These are phyloP conservation scores for Chrysoperla carnea DNA, from an alignment of 1,140 invertebrate species.

Conservation along the genomic window DNA sequence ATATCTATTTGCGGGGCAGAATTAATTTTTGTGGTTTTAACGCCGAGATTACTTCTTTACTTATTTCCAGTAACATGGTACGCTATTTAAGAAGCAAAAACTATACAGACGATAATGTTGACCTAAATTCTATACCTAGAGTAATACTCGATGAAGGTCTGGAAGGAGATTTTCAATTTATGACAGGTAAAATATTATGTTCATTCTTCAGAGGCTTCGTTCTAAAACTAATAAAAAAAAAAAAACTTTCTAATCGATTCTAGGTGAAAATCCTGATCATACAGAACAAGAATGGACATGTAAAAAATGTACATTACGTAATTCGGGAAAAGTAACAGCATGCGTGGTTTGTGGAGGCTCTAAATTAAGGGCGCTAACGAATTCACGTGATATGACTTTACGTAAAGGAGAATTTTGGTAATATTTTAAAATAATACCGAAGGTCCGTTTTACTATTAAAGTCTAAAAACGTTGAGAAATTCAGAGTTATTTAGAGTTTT, in stretches of 20 bases:
- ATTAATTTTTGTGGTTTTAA: too few relatives aligned
- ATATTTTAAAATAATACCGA: not conserved
- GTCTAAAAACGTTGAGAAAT: too few relatives aligned
- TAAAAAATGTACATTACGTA: slow-evolving; percentile 71
- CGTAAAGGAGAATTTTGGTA: slow-evolving; percentile 58
- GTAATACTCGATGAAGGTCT: slow-evolving; percentile 26
- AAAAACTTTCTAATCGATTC: not conserved
- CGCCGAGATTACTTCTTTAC: not conserved
- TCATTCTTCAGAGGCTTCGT: slow-evolving; percentile 4
- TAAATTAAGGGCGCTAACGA: slow-evolving; percentile 44
- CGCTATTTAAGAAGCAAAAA: not conserved
- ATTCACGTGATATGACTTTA: slow-evolving; percentile 45
- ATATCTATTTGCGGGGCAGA: too few relatives aligned
- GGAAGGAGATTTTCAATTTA: slow-evolving; percentile 29
- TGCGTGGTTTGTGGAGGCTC: slow-evolving; percentile 74
- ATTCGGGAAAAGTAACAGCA: slow-evolving; percentile 41
- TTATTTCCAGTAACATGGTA: not conserved
- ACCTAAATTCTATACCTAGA: slow-evolving; percentile 12
- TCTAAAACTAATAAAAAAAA: not conserved
- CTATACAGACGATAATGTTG: not conserved
- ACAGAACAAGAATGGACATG: slow-evolving; percentile 58
- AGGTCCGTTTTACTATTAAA: too few relatives aligned
- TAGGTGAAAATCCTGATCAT: not conserved
- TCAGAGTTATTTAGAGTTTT: too few relatives aligned
- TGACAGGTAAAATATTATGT: slow-evolving; percentile 19